A percentile compares a stretch with the other conserved stretches of the same genome.
Evolutionary conservation across 2,113 vertebrate genomes (phyloP).

Genomic region (Sclerurus mexicanus): DNA sequence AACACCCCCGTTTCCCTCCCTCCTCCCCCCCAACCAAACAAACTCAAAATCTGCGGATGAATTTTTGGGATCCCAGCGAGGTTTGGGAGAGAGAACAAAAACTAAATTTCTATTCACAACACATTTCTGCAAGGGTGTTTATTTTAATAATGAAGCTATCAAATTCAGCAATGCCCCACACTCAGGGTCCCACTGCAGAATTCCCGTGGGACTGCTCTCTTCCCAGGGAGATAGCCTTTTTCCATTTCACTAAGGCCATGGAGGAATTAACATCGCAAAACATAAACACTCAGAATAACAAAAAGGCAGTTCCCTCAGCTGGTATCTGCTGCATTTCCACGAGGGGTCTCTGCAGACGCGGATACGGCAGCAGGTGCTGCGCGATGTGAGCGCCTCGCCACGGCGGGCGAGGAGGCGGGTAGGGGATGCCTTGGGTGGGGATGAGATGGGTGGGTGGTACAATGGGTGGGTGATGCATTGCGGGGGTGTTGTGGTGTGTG

Average conservation of each 20-base stretch:
- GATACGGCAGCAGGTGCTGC: fast-evolving
- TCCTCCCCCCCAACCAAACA: not conserved
- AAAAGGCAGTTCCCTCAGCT: not conserved
- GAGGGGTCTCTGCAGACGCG: not conserved
- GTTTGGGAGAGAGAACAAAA: not conserved
- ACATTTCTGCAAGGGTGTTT: not conserved
- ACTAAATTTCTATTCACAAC: not conserved
- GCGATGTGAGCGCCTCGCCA: fast-evolving
- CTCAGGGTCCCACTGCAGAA: not conserved
- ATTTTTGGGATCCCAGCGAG: not conserved
- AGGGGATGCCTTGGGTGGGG: not conserved
- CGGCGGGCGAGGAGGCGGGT: not conserved
- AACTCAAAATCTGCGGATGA: not conserved
- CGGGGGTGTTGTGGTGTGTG: not conserved
- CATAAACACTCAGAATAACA: not conserved
- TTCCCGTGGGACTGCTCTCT: fast-evolving
- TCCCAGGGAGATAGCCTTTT: not conserved
- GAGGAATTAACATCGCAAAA: not conserved
- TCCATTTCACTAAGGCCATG: not conserved
- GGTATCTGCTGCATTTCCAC: not conserved
- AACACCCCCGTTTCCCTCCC: not conserved
- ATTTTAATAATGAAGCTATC: not conserved
- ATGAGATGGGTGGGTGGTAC: too few species aligned
- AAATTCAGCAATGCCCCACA: not conserved
- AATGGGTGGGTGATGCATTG: not conserved